A percentile compares a stretch with the other conserved stretches of the same genome.
Evolutionary conservation across 2,888 invertebrate genomes (phyloP).

Genomic region (Polyommatus iphigenia): DNA sequence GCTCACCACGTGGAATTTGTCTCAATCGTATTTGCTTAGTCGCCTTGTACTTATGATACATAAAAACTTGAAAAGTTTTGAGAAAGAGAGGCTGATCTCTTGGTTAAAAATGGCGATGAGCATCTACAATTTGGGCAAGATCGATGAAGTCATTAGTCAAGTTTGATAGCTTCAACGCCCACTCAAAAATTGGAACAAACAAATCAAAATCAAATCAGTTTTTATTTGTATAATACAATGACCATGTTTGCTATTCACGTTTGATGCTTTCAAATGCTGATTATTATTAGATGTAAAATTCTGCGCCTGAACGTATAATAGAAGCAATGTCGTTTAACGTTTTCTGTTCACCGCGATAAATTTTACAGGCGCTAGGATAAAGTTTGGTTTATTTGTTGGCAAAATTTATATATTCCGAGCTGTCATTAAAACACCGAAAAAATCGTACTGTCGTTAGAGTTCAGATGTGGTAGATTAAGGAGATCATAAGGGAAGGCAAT

Average conservation of each 20-base stretch:
- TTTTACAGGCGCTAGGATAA: neutral
- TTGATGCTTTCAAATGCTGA: neutral
- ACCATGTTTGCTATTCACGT: neutral
- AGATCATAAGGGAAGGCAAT: too few relatives aligned
- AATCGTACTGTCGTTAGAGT: too few relatives aligned
- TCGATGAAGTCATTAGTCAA: too few relatives aligned
- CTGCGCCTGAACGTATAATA: neutral
- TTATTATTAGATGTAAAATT: neutral
- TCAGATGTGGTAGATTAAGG: too few relatives aligned
- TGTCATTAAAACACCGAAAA: too few relatives aligned
- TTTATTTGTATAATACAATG: too few relatives aligned
- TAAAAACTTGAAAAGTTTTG: neutral
- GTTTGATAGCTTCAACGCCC: too few relatives aligned
- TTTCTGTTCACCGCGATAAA: neutral
- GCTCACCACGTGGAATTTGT: conserved; percentile 59
- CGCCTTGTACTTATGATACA: conserved; percentile 12
- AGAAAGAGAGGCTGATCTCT: neutral
- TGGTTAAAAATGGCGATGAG: neutral
- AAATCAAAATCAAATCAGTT: too few relatives aligned
- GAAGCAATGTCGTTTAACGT: neutral
- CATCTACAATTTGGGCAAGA: too few relatives aligned
- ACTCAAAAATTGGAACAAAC: too few relatives aligned
- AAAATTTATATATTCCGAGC: too few relatives aligned
- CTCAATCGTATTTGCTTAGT: conserved; percentile 43
- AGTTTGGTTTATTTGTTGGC: neutral